Percentiles rank a stretch among this genome's conserved stretches.
Conservation (phyloP, 1,140 invertebrate genomes). For the Caenorhabditis tropicalis region DNA sequence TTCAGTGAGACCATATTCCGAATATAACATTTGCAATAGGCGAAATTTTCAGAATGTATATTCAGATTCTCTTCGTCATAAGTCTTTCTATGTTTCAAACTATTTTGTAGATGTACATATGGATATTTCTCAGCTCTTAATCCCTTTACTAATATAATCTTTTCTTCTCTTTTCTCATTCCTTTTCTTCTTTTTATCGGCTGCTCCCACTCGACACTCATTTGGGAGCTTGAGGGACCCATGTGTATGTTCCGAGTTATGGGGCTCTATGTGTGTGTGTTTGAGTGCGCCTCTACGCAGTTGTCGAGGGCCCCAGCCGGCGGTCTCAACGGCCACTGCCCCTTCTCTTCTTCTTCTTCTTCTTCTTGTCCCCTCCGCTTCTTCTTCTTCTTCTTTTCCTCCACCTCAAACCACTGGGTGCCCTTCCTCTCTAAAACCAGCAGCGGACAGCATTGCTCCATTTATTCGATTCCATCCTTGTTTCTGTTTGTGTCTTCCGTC, state of each 20-base stretch:
- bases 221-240: conserved; percentile 29
- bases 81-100: neutral
- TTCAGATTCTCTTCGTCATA: neutral
- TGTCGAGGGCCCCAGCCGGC: conserved; percentile 34
- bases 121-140: neutral
- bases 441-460: neutral
- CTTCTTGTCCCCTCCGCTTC: neutral
- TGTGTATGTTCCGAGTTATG: conserved; percentile 35
- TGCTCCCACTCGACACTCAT: conserved; percentile 36
- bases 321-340: conserved; percentile 31
- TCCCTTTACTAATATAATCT: conserved; percentile 9
- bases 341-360: neutral
- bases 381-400: neutral
- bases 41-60: no score
- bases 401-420: conserved; percentile 6
- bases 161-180: neutral
- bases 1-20: no score
- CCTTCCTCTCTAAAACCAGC: neutral
- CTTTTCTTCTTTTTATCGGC: conserved; percentile 31
- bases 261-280: conserved; percentile 39
- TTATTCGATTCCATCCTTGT: conserved; percentile 18
- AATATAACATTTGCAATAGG: no score
- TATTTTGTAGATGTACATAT: neutral
- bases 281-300: conserved; percentile 29
- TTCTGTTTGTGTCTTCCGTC: conserved; percentile 25